Conservation (phyloP, 2,113 vertebrate genomes). For the Gymnogyps californianus region DNA sequence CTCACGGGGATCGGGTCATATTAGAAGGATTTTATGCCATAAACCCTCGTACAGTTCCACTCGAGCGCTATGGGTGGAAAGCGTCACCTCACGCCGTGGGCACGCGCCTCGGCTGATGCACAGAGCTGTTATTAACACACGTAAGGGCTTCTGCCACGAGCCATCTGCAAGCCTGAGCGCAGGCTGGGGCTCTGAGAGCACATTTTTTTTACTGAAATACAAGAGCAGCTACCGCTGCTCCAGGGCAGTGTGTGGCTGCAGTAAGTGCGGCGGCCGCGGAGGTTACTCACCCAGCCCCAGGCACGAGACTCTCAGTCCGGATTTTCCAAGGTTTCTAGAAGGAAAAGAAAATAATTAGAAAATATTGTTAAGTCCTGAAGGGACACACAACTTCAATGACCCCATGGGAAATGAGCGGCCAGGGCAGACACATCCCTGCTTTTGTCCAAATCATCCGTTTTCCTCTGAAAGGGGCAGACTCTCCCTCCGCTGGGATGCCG, state of each 20-base stretch:
- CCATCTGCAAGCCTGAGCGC: not conserved
- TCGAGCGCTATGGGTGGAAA: accelerated
- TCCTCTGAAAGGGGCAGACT: accelerated
- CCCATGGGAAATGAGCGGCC: accelerated
- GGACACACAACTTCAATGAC: not conserved
- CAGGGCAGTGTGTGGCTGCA: not conserved
- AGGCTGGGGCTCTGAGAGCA: not conserved
- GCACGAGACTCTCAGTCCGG: slow-evolving; percentile 91
- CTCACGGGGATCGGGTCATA: accelerated
- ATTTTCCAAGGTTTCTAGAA: slow-evolving; percentile 94
- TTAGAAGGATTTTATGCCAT: accelerated
- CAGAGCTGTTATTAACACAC: not conserved
- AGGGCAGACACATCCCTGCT: accelerated
- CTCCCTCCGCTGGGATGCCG: accelerated
- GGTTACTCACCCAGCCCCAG: slow-evolving; percentile 88
- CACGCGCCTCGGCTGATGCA: accelerated
- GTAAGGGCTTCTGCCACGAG: accelerated
- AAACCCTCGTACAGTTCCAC: accelerated
- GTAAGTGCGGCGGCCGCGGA: accelerated
- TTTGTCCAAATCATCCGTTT: not conserved
- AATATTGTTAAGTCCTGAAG: accelerated
- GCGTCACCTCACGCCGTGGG: accelerated
- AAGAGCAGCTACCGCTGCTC: not conserved
- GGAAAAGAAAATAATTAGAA: slow-evolving; percentile 26
- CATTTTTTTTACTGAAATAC: too few relatives aligned